Evolutionary conservation across 2,888 invertebrate genomes (phyloP), one percentile per base, ranked within the genome.

Genomic region (Heliconius sara): DNA sequence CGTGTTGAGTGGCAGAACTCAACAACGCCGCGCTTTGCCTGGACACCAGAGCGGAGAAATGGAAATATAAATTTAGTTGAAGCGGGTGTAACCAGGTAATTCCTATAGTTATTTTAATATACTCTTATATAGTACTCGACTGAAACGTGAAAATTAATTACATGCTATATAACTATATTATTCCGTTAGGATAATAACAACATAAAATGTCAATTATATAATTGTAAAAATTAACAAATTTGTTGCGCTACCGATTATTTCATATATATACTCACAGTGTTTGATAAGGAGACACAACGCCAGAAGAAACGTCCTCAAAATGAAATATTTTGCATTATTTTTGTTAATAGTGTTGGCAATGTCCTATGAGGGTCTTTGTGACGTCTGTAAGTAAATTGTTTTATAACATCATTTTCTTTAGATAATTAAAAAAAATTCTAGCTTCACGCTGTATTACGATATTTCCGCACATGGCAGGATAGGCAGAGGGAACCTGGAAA

Each of bases 311-410:
- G 1, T 10, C 30, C 10, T 34, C 19, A 39, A 34, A 34, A 67
- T 67, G 67, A 67, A 67, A 39, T 34, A 34, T 67, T 34, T 34
- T 67, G 67, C 34, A 22, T 67, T 67, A 22, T 67, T 67, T 22
- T 30, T 66, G 30, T 19, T 67, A 30, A 34, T 67, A 67, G 34
- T 67, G 34, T 67, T 67, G 34, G 34, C 67, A 67, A 67, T 67
- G 34, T 10, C 67, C 22, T 10, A 34, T 9, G 30, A 67, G 30
- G 22, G 19, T 19, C 19, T 30, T 19, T 30, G 66, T 34, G 34
- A 34, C 22, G 4, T 1, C 1, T 22, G 67, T 67, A 34, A 67
- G 67, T 67, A 67, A 12, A 30, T 67, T 67, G 10, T 67, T 22
- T 19, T 34, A 25, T 65, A n/a, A n/a, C 9, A 10, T 25, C 13